Conservation (phyloP, 2,113 vertebrate species). For the Sebastes fasciatus region DNA sequence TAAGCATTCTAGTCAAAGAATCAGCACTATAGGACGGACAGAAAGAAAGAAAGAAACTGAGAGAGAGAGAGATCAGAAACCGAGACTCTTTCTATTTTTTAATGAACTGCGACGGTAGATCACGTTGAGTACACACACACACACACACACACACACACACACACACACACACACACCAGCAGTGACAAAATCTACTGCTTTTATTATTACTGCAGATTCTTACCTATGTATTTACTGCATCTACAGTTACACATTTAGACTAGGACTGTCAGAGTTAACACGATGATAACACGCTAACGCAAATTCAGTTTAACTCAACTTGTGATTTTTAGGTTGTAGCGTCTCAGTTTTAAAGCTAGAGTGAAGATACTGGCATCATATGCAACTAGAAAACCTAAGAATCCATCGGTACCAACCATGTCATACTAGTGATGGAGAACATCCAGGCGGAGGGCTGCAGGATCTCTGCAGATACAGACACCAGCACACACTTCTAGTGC, state of each 20-base stretch:
- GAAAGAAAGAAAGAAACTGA: constrained; percentile 4
- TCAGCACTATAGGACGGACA: constrained; percentile 64
- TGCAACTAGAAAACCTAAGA: too few relatives aligned
- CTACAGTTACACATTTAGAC: neutral
- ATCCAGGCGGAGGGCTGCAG: too few relatives aligned
- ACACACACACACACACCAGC: neutral
- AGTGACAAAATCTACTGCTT: neutral
- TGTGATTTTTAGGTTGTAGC: too few relatives aligned
- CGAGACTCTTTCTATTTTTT: neutral
- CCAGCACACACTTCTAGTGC: too few relatives aligned
- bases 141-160: neutral
- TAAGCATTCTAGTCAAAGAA: constrained; percentile 75
- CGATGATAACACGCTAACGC: too few relatives aligned
- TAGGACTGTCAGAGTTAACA: too few relatives aligned
- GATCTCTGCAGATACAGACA: too few relatives aligned
- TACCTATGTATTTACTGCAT: neutral
- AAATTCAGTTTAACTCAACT: too few relatives aligned
- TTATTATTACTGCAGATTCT: neutral
- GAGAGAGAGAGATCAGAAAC: constrained; percentile 16
- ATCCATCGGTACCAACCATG: too few relatives aligned
- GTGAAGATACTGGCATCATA: too few relatives aligned
- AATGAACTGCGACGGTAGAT: neutral
- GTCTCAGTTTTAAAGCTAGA: too few relatives aligned
- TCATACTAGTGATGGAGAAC: too few relatives aligned
- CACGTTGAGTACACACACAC: neutral